Evolutionary conservation across 2,113 vertebrate species (phyloP).

Genomic region (Tapirus terrestris): DNA sequence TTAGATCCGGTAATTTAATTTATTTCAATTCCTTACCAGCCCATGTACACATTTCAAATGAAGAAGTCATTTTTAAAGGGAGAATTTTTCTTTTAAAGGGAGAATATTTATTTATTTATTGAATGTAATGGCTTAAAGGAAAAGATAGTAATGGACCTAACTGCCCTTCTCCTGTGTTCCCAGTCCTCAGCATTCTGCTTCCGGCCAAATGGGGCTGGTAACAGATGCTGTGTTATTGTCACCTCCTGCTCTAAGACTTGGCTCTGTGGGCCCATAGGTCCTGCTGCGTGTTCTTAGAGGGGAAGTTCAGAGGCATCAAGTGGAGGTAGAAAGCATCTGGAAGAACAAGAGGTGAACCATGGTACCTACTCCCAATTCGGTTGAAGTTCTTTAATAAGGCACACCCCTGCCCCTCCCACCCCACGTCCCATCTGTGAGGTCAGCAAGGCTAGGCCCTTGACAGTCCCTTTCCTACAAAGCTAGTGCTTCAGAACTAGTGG

Average conservation of each 20-base stretch:
- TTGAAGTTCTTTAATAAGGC: not conserved
- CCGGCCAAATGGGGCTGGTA: not conserved
- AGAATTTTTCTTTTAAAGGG: not conserved
- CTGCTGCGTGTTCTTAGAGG: not conserved
- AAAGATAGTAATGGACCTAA: not conserved
- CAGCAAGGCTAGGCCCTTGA: not conserved
- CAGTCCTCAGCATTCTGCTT: not conserved
- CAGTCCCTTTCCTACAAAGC: not conserved
- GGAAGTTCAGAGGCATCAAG: not conserved
- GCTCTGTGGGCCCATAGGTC: not conserved
- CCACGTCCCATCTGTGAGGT: not conserved
- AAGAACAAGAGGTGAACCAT: not conserved
- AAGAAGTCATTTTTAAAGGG: not conserved
- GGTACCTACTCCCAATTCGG: not conserved
- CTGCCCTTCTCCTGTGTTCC: not conserved
- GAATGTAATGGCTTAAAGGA: not conserved
- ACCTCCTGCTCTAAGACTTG: not conserved
- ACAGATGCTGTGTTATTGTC: not conserved
- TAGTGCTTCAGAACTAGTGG: not conserved
- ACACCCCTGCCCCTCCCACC: accelerated
- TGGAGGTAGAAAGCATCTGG: not conserved
- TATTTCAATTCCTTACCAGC: not conserved
- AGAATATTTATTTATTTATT: not conserved
- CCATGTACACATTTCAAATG: not conserved
- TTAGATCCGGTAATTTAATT: not conserved